Evolutionary conservation across 2,113 vertebrate species (phyloP).

Genomic region (Pachyramphus minor): DNA sequence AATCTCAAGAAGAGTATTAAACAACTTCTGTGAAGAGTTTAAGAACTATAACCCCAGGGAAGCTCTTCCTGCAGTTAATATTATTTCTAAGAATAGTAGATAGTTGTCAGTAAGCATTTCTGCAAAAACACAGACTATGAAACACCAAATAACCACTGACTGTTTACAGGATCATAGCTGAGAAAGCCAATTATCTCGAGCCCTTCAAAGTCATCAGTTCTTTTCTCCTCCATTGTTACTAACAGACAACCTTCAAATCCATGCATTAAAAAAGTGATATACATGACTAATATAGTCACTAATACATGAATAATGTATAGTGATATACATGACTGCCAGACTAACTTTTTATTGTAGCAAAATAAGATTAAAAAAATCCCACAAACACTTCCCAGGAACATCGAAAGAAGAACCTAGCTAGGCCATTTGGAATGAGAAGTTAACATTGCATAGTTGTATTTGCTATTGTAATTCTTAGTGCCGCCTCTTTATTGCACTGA

Average conservation of each 20-base stretch:
- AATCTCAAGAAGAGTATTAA: neutral
- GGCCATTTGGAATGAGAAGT: neutral
- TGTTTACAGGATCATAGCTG: neutral
- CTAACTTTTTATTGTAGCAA: neutral
- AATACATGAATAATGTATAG: too few species aligned
- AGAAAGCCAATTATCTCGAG: neutral
- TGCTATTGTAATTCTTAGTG: neutral
- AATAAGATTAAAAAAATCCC: neutral
- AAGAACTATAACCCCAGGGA: neutral
- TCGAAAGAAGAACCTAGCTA: neutral
- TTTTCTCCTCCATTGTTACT: neutral
- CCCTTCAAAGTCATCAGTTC: neutral
- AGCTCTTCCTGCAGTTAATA: neutral
- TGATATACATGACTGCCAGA: accelerated
- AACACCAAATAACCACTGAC: neutral
- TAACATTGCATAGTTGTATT: neutral
- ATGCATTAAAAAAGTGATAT: neutral
- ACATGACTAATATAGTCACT: too few species aligned
- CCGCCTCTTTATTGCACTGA: neutral
- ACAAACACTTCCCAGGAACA: neutral
- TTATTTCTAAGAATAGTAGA: neutral
- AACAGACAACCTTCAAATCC: neutral
- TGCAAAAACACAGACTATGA: neutral
- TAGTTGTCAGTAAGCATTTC: neutral
- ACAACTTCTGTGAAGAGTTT: neutral